Percentiles rank a stretch among this genome's conserved stretches.
phyloP scores from a whole-genome alignment of 2,797 vertebrate genomes.

The Gouania willdenowi region DNA sequence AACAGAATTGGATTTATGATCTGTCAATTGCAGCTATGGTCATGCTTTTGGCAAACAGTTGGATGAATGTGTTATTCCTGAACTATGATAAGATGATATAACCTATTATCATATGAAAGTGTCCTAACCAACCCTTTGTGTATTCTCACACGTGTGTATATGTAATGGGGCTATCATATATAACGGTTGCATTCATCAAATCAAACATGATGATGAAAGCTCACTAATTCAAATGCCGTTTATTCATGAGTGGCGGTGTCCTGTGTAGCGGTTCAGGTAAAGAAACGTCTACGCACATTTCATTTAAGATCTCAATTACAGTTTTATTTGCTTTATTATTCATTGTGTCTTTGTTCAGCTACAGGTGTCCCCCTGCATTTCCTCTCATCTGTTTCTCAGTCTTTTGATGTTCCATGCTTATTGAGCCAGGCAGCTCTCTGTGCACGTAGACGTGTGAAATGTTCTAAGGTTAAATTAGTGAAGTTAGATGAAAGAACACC shows the following conservation, averaged over 20 bases:
- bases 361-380: constrained; percentile 24
- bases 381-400: not conserved
- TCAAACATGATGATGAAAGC: constrained; percentile 58
- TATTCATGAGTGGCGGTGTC: constrained; percentile 49
- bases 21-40: no score
- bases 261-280: constrained; percentile 26
- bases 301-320: constrained; percentile 39
- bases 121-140: constrained; percentile 4
- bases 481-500: constrained; percentile 14
- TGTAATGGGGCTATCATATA: constrained; percentile 44
- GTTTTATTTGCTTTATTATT: constrained; percentile 42
- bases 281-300: constrained; percentile 1
- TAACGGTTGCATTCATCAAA: constrained; percentile 45
- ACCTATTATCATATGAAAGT: constrained; percentile 52
- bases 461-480: constrained; percentile 6
- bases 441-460: not conserved
- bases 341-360: constrained; percentile 31
- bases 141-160: constrained; percentile 10
- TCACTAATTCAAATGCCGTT: constrained; percentile 47
- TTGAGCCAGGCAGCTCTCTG: constrained; percentile 7
- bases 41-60: no score
- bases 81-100: not conserved
- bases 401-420: constrained; percentile 40
- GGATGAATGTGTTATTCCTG: no score
- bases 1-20: no score